Evolutionary conservation across 2,888 invertebrate genomes (phyloP), one percentile per base, ranked within the genome.

Genomic region (Synergus umbraculus): DNA sequence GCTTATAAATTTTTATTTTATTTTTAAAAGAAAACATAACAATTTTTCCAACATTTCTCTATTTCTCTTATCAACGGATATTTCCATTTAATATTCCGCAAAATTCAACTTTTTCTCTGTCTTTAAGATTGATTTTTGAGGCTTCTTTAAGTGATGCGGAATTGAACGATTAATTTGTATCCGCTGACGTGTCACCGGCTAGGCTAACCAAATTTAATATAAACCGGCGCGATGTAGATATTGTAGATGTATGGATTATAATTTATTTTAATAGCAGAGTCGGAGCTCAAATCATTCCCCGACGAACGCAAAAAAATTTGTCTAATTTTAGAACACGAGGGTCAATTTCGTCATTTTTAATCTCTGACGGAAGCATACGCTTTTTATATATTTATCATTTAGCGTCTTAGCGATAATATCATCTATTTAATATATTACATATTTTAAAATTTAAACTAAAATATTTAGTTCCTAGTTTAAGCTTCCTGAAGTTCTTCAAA

Each of bases 111-210:
- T 29, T 54, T 37, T 9, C 3, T 5, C n/a, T 29, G 54, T 54
- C 54, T 41, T 37, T 1, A 54, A n/a, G 15, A 58, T 54, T 67
- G 46, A 73, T 54, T 54, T 73, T 37, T 13, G 4, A 29, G 4
- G 2, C n/a, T 15, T 10, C n/a, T 54, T 73, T 37, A 58, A 44
- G n/a, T 67, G 37, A 73, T 29, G 54, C 37, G 73, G 37, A 73
- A 73, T 73, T 73, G 54, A 73, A 18, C 54, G 54, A 73, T 73
- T 10, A 73, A 58, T 73, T 73, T 73, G 73, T 73, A 73, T 73
- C 54, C 73, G 73, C 73, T 73, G 73, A 73, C 73, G 73, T 73
- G 73, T 73, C 73, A 73, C 73, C 73, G 73, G 73, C 73, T 73
- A 73, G 54, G 73, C 15, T 66, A 66, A 73, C 73, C 54, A 73